Conservation (phyloP, 2,888 invertebrate species). For the Epistrophe grossulariae region DNA sequence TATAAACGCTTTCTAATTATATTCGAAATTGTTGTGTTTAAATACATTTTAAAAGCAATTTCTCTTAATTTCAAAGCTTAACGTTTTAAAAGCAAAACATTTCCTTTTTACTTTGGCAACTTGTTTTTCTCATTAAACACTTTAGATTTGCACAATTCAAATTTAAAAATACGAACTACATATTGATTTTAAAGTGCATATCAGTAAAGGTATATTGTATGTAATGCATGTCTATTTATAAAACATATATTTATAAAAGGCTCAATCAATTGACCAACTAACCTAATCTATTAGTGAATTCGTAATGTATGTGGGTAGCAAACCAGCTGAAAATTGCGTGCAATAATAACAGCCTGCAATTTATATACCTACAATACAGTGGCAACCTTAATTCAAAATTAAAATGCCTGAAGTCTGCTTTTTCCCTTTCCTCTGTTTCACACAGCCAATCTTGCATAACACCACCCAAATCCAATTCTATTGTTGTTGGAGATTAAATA, state of each 20-base stretch:
- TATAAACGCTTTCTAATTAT: no score
- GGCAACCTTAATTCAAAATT: constrained; percentile 14
- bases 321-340: constrained; percentile 45
- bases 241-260: neutral
- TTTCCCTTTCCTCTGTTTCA: constrained; percentile 48
- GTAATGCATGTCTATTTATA: no score
- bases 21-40: no score
- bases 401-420: neutral
- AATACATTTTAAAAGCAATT: no score
- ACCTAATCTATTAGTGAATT: constrained; percentile 30
- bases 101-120: no score
- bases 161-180: no score
- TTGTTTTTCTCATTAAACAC: no score
- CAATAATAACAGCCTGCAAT: constrained; percentile 30
- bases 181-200: no score
- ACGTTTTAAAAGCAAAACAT: no score
- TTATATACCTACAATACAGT: neutral
- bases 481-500: constrained; percentile 54
- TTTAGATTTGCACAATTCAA: no score
- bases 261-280: constrained; percentile 21
- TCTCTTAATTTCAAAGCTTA: no score
- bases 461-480: constrained; percentile 40
- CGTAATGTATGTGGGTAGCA: constrained; percentile 25
- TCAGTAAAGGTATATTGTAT: no score
- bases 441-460: constrained; percentile 52